Percentiles rank a stretch among this genome's conserved stretches.
These are phyloP conservation scores for Clavelina lepadiformis DNA, from an alignment of 23 tunicate genomes.

Conservation along the genomic window DNA sequence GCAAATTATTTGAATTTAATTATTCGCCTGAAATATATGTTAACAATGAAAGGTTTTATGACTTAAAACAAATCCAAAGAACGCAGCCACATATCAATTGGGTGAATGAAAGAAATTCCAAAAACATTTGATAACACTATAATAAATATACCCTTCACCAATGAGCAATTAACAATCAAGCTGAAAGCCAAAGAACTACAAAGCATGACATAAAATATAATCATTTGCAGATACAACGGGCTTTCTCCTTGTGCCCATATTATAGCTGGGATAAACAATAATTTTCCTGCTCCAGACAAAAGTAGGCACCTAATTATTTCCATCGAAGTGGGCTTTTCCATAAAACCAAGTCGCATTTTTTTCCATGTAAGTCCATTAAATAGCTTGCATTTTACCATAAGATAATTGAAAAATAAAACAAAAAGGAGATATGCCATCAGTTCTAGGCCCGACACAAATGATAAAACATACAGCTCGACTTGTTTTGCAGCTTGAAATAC, in stretches of 20 bases:
- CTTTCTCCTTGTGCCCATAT: constrained; percentile 68
- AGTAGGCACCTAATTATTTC: constrained; percentile 33
- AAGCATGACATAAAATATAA: constrained; percentile 36
- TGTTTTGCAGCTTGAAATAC: constrained; percentile 83
- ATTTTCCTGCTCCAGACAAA: constrained; percentile 56
- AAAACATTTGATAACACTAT: constrained; percentile 2
- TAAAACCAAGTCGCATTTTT: background rate
- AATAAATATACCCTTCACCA: constrained; percentile 8
- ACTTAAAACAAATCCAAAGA: constrained; percentile 6
- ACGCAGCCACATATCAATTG: constrained; percentile 17
- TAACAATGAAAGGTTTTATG: too few species aligned
- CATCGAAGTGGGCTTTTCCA: background rate
- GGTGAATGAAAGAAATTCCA: constrained; percentile 8
- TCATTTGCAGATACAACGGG: constrained; percentile 27
- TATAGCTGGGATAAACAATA: constrained; percentile 68
- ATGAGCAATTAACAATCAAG: constrained; percentile 26
- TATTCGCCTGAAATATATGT: too few species aligned
- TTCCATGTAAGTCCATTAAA: background rate
- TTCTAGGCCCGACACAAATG: constrained; percentile 51
- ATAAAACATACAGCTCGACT: constrained; percentile 59
- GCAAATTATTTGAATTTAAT: too few species aligned
- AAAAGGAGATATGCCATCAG: constrained; percentile 23
- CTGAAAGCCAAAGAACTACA: constrained; percentile 63
- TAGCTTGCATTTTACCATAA: background rate
- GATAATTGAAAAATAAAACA: constrained; percentile 3